Base-by-base conservation (phyloP, 1,140 invertebrate genomes). In the Hesperophylax magnus region DNA sequence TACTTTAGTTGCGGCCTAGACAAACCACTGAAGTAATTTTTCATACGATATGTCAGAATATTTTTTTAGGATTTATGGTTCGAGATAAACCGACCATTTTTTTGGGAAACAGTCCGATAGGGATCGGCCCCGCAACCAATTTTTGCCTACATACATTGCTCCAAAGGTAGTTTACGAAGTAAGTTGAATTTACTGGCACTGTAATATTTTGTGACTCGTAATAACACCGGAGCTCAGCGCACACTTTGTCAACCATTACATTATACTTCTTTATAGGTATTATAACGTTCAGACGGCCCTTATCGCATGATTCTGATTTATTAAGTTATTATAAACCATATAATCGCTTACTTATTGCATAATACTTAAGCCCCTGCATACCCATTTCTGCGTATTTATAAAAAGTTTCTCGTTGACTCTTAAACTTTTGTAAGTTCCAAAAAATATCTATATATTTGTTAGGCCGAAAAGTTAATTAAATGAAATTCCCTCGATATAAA, bases 51-150 rank as follows among this genome's bases (percentile, higher is more conserved):
- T 67, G 81, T 77, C 71, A 74, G 77, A 79, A 79, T 80, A 77
- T 75, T 83, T 83, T 83, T 83, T 77, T 18, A 76, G 74, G 78
- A 83, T 83, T 83, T 83, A 83, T 83, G 58, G 82, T 61, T 61
- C 53, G 58, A 80, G 82, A 83, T 83, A 83, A 78, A 63, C 78
- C 63, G 65, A 58, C 75, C 54, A 47, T 69, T 80, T 82, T 47
- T 83, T 83, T 83, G 47, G 54, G 71, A 80, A 80, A 80, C 71
- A 58, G 27, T 31, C 56, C 75, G 82, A 83, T 83, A 83, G 80
- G 77, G 76, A 83, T 83, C 82, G 82, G 76, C 78, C 72, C 71
- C 67, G 61, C 78, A 76, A 80, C 81, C 75, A 77, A 76, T 82
- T 82, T 82, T 82, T 77, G 54, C 67, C 71, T 83, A 74, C 39